These are phyloP conservation scores for Terrapene triunguis DNA, from an alignment of 2,113 vertebrate genomes.

Conservation along the genomic window DNA sequence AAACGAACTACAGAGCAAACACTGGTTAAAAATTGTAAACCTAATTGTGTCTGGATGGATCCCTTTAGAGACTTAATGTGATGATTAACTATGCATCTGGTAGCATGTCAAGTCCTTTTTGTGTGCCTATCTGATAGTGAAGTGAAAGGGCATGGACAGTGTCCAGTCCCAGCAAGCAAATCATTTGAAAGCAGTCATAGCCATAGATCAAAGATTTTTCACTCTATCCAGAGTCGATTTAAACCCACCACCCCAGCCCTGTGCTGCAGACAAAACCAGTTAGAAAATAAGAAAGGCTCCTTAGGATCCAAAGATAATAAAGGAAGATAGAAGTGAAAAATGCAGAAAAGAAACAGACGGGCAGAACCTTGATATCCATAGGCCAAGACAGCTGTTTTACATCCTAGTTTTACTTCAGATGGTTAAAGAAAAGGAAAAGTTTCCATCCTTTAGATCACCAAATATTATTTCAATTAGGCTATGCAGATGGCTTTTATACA, in stretches of 20 bases:
- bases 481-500: constrained; percentile 69
- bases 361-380: constrained; percentile 76
- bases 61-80: constrained; percentile 71
- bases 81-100: constrained; percentile 87
- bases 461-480: constrained; percentile 79
- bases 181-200: constrained; percentile 90
- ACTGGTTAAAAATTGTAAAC: constrained; percentile 66
- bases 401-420: constrained; percentile 79
- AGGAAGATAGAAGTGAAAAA: constrained; percentile 79
- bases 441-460: constrained; percentile 77
- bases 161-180: constrained; percentile 91
- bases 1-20: constrained; percentile 55
- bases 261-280: constrained; percentile 79
- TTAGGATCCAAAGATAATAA: constrained; percentile 88
- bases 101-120: constrained; percentile 81
- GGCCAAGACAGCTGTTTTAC: constrained; percentile 81
- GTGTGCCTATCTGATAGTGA: constrained; percentile 86
- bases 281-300: constrained; percentile 86
- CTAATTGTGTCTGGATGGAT: constrained; percentile 69
- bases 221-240: constrained; percentile 82
- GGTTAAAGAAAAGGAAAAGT: constrained; percentile 74
- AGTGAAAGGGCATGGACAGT: constrained; percentile 90
- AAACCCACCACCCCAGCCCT: constrained; percentile 78
- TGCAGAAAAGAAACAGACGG: constrained; percentile 84
- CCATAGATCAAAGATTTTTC: constrained; percentile 91